phyloP scores from a whole-genome alignment of 2,888 invertebrate genomes.

The Cybosia mesomella region DNA sequence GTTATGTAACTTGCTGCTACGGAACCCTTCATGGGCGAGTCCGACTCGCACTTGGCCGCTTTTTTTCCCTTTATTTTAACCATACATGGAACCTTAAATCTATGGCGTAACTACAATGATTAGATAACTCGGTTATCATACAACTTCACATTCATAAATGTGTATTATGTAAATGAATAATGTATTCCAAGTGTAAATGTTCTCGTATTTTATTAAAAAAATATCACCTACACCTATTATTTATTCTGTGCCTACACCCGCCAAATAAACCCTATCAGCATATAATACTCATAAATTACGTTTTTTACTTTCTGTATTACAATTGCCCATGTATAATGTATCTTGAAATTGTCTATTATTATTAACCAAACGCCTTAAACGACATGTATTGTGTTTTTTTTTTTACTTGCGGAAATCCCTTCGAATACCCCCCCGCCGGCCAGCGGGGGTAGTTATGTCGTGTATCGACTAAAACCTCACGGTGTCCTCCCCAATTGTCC shows the following conservation, averaged over 20 bases:
- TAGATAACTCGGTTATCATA: neutral
- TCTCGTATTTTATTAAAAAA: slow-evolving; percentile 1
- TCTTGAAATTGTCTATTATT: neutral
- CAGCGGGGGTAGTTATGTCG: no score
- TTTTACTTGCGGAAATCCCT: no score
- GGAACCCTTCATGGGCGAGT: no score
- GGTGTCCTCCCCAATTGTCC: no score
- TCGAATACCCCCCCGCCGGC: no score
- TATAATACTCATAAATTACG: neutral
- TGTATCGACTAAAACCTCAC: no score
- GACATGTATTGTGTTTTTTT: neutral
- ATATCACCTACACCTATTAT: no score
- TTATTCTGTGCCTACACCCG: no score
- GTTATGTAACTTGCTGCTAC: no score
- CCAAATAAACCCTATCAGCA: neutral
- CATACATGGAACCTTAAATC: slow-evolving; percentile 1
- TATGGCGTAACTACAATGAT: neutral
- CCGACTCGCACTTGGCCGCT: no score
- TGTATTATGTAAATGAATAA: neutral
- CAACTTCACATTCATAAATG: neutral
- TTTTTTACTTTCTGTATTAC: slow-evolving; percentile 1
- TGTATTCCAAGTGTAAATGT: neutral
- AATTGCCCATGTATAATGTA: neutral
- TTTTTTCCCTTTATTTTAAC: no score
- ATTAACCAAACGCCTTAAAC: neutral